Base-by-base conservation (phyloP, 2,888 invertebrate species). In the Dasysyrphus albostriatus region DNA sequence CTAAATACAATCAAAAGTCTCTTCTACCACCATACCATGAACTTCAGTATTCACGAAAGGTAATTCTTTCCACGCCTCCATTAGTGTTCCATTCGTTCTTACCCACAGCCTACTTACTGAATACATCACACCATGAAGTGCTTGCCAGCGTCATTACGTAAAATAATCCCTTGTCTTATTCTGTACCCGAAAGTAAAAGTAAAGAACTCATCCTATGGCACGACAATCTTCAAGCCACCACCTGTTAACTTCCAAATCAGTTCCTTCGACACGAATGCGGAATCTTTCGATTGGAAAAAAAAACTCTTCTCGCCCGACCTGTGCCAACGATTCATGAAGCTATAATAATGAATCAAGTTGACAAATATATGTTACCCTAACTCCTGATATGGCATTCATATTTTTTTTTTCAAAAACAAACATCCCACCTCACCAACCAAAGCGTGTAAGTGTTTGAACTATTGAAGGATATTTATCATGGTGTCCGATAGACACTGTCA, bases 391-490 rank as follows among this genome's bases (percentile, higher is more conserved):
- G 24, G 12, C 14, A 29, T 29, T 16, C 10, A 39, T 24, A 24
- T 24, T 2, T 24, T 24, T 32, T 37, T 37, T 51, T n/a, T 3
- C 49, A 51, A 51, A 29, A 59, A 42, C 42, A 24, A 9, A 32
- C 14, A 39, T 2, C 39, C 42, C 32, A 14, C 29, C n/a, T 5
- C 1, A 34, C 14, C 6, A n/a, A 0, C 32, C n/a, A 16, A 32
- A 49, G 12, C 34, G 14, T 14, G 47, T 34, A 65, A 47, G 47
- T 69, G 49, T 67, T 78, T 24, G 16, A 42, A 24, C 2, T 51
- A 82, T 82, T 82, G 77, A 82, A 87, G 87, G 78, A 82, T 87
- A 82, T 83, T 83, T 83, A 83, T 75, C 78, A 75, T 73, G 70
- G 77, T 16, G 32, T 67, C 34, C 47, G 59, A 78, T 75, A 44